These are phyloP conservation scores for Bettongia penicillata DNA, from an alignment of 2,113 vertebrate genomes.

Conservation along the genomic window DNA sequence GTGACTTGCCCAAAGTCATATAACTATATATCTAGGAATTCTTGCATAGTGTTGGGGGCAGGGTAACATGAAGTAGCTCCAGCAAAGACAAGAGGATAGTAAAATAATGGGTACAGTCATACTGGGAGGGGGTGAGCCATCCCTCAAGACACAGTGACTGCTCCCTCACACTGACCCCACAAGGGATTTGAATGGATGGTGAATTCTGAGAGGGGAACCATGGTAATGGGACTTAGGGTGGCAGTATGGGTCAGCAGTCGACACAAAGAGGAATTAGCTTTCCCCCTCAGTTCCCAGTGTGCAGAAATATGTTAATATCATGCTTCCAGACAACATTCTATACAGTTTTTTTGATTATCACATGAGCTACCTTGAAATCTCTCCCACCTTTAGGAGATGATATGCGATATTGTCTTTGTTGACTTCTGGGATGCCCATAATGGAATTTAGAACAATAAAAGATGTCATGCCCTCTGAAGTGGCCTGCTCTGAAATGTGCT, in stretches of 20 bases:
- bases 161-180: neutral
- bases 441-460: neutral
- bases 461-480: neutral
- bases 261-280: neutral
- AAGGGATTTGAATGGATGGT: neutral
- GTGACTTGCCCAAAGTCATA: no score
- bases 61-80: neutral
- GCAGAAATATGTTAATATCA: neutral
- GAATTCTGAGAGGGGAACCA: neutral
- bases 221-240: neutral
- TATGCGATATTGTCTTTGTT: neutral
- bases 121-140: neutral
- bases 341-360: neutral
- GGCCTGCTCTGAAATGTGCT: neutral
- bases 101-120: neutral
- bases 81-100: neutral
- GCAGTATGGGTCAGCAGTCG: neutral
- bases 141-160: neutral
- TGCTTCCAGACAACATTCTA: neutral
- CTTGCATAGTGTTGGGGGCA: neutral
- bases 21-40: neutral
- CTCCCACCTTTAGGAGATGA: neutral
- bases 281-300: neutral
- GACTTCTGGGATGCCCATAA: neutral
- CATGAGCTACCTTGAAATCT: neutral